These are phyloP conservation scores for Charanyca ferruginea DNA, from an alignment of 2,888 invertebrate genomes.

Conservation along the genomic window DNA sequence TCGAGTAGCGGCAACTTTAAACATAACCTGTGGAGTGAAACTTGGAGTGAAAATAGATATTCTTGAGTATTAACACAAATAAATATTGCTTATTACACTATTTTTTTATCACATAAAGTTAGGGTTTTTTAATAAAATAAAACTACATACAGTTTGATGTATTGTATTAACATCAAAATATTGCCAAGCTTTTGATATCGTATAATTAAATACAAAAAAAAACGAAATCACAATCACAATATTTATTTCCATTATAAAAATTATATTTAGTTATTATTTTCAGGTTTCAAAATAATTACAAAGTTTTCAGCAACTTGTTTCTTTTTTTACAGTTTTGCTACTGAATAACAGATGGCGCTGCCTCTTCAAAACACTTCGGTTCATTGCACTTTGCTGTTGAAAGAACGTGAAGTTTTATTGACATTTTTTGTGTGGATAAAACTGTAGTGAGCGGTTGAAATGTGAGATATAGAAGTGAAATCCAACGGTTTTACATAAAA, in stretches of 20 bases:
- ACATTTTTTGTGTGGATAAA: constrained; percentile 30
- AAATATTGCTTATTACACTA: rapidly evolving
- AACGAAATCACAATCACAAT: no score
- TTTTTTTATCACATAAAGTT: background rate
- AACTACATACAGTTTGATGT: no score
- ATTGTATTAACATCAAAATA: background rate
- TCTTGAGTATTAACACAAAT: background rate
- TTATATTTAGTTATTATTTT: background rate
- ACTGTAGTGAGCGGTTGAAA: constrained; percentile 21
- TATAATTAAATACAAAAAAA: no score
- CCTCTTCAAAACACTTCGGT: constrained; percentile 20
- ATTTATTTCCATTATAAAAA: background rate
- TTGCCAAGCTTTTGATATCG: background rate
- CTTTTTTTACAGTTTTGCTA: constrained; percentile 64
- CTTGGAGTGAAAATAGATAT: background rate
- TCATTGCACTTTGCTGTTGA: constrained; percentile 45
- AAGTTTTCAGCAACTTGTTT: background rate
- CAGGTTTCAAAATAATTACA: background rate
- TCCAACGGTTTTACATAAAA: constrained; percentile 19
- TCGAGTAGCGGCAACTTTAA: constrained; percentile 68
- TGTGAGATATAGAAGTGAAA: constrained; percentile 20
- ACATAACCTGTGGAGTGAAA: constrained; percentile 12
- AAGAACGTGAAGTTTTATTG: constrained; percentile 38
- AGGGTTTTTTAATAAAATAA: no score
- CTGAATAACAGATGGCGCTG: constrained; percentile 77